These are phyloP conservation scores for Heterohyrax brucei DNA, from an alignment of 2,797 vertebrate genomes.

Conservation along the genomic window DNA sequence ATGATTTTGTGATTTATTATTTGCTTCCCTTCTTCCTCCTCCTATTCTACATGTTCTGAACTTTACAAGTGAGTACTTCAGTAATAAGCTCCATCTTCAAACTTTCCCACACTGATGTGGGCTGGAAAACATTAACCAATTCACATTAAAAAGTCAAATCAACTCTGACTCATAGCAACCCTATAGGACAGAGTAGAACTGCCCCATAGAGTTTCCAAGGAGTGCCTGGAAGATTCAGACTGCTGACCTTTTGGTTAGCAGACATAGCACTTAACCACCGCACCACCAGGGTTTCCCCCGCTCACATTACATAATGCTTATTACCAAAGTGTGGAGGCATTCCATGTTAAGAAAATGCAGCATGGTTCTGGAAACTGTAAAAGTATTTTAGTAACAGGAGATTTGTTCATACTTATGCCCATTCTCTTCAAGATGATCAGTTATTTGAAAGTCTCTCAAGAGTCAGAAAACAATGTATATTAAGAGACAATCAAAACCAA, in stretches of 20 bases:
- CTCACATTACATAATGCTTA: not conserved
- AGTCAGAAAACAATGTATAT: not conserved
- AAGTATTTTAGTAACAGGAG: conserved; percentile 7
- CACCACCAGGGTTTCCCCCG: no score
- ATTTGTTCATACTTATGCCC: not conserved
- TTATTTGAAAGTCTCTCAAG: not conserved
- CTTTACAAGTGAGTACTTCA: not conserved
- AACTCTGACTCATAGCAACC: no score
- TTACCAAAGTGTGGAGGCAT: not conserved
- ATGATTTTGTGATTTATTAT: no score
- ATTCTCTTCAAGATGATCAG: conserved; percentile 41
- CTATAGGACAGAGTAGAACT: no score
- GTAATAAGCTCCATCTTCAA: not conserved
- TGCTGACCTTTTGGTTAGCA: no score
- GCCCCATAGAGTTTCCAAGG: no score
- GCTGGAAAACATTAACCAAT: not conserved
- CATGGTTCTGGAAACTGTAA: not conserved
- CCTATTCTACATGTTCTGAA: not conserved
- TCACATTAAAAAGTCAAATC: not conserved
- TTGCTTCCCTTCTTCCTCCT: no score
- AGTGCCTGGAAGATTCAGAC: no score
- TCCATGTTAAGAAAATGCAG: conserved; percentile 26
- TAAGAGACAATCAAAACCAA: not conserved
- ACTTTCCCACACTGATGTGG: not conserved
- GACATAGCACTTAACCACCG: no score